These are phyloP conservation scores for Dryomyza anilis DNA, from an alignment of 2,888 invertebrate species.

Conservation along the genomic window DNA sequence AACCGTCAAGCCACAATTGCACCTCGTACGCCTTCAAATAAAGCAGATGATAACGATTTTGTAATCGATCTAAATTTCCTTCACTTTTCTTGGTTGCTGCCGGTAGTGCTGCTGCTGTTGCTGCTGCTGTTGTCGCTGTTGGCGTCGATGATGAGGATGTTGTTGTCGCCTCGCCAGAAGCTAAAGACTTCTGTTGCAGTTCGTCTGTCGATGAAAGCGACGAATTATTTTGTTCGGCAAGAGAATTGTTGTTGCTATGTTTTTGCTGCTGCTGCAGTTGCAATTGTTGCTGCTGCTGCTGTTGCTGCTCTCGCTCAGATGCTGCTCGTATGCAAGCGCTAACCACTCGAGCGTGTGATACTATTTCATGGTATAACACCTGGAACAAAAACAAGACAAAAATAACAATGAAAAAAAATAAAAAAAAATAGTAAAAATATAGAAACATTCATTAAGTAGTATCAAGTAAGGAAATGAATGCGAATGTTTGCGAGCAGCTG, in stretches of 20 bases:
- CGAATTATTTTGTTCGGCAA: constrained; percentile 46
- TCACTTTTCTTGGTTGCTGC: constrained; percentile 46
- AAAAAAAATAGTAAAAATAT: too few species aligned
- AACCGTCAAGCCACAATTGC: constrained; percentile 87
- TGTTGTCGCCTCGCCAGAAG: constrained; percentile 40
- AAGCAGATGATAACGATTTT: constrained; percentile 87
- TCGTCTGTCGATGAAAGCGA: constrained; percentile 49
- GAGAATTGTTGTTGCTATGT: constrained; percentile 43
- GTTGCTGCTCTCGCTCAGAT: constrained; percentile 63
- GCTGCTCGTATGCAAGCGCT: constrained; percentile 76
- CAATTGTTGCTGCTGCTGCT: constrained; percentile 32
- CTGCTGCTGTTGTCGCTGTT: constrained; percentile 25
- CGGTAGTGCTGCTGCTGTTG: constrained; percentile 29
- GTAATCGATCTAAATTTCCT: constrained; percentile 67
- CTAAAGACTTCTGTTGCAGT: constrained; percentile 36
- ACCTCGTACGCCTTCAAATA: constrained; percentile 90
- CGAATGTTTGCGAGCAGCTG: too few species aligned
- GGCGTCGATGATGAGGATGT: constrained; percentile 18
- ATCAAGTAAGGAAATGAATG: too few species aligned
- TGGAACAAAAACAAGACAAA: constrained; percentile 61
- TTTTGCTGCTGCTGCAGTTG: constrained; percentile 37
- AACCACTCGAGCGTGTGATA: constrained; percentile 88
- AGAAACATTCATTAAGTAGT: too few species aligned
- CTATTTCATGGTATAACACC: constrained; percentile 92
- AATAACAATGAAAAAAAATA: too few species aligned